A percentile compares a stretch with the other conserved stretches of the same genome.
phyloP scores from a whole-genome alignment of 2,888 invertebrate genomes.

The Synergus japonicus region DNA sequence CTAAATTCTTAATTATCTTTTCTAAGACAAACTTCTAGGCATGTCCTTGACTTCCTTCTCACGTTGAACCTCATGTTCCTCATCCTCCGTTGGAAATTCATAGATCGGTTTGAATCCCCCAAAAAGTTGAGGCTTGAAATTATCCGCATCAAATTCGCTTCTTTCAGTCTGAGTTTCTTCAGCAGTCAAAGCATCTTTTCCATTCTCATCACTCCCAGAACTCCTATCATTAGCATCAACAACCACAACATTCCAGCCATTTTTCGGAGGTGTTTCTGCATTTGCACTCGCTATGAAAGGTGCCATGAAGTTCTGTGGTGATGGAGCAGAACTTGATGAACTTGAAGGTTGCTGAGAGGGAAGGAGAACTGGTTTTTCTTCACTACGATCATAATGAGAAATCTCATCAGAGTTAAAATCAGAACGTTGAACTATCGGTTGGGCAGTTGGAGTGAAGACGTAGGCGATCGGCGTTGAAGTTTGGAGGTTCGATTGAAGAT shows the following conservation, averaged over 20 bases:
- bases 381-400: conserved; percentile 48
- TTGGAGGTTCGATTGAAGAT: conserved; percentile 54
- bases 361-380: conserved; percentile 67
- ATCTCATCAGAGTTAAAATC: conserved; percentile 50
- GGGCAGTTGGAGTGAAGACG: conserved; percentile 82
- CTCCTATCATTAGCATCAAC: conserved; percentile 48
- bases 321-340: conserved; percentile 75
- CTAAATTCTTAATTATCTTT: conserved; percentile 42
- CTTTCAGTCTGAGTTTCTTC: conserved; percentile 67
- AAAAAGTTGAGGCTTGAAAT: conserved; percentile 84
- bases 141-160: conserved; percentile 81
- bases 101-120: conserved; percentile 87
- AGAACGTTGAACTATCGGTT: conserved; percentile 63
- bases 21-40: conserved; percentile 49
- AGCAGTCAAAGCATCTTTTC: conserved; percentile 57
- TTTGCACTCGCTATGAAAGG: conserved; percentile 85
- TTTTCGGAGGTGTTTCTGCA: conserved; percentile 79
- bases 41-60: conserved; percentile 46
- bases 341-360: conserved; percentile 74
- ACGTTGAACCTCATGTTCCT: conserved; percentile 43
- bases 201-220: conserved; percentile 40
- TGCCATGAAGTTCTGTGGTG: conserved; percentile 82
- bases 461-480: conserved; percentile 83
- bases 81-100: conserved; percentile 69
- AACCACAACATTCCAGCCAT: conserved; percentile 82